Evolutionary conservation across 2,888 invertebrate species (phyloP).

Genomic region (Eilema sororculum): DNA sequence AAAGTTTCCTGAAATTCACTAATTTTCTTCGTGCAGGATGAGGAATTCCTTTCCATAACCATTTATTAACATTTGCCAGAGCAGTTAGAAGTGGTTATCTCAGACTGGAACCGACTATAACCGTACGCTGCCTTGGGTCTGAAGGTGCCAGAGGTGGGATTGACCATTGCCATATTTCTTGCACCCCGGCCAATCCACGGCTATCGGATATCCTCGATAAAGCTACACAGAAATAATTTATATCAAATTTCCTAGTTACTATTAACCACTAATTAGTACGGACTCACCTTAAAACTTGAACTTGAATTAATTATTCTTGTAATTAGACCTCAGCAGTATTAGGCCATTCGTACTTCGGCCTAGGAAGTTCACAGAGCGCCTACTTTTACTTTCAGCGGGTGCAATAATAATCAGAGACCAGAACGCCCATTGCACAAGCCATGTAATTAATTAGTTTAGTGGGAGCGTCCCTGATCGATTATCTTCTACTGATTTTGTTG

Average conservation of each 20-base stretch:
- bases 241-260: neutral
- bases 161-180: too few relatives aligned
- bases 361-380: conserved; percentile 26
- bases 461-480: conserved; percentile 65
- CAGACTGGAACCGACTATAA: too few relatives aligned
- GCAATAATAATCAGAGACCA: conserved; percentile 60
- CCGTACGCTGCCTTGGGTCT: too few relatives aligned
- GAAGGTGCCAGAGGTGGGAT: too few relatives aligned
- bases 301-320: neutral
- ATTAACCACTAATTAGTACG: neutral
- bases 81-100: too few relatives aligned
- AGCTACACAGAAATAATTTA: too few relatives aligned
- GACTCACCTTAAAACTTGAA: conserved; percentile 9
- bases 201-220: too few relatives aligned
- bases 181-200: too few relatives aligned
- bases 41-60: too few relatives aligned
- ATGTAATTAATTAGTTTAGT: conserved; percentile 50
- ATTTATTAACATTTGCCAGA: too few relatives aligned
- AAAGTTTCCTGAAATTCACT: too few relatives aligned
- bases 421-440: conserved; percentile 60
- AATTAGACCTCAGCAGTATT: conserved; percentile 18
- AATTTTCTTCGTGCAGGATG: too few relatives aligned
- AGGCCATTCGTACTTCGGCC: conserved; percentile 26
- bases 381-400: conserved; percentile 43
- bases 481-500: conserved; percentile 39